Evolutionary conservation across 2,888 invertebrate species (phyloP), one percentile per base, ranked within the genome.

Genomic region (Polydrusus pterygomalis): DNA sequence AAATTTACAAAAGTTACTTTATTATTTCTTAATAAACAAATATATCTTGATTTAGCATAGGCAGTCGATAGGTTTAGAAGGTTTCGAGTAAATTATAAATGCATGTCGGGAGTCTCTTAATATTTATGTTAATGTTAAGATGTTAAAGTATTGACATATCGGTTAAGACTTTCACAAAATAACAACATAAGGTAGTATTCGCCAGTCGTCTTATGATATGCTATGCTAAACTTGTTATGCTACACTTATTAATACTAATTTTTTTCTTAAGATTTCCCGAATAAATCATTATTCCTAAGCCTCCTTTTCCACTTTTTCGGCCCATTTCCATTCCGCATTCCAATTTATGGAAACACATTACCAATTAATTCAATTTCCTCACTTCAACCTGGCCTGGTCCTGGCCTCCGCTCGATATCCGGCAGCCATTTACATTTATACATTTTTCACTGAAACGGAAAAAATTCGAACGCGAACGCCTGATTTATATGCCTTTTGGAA

Each of bases 291-390:
- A 40, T 54, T 38, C 25, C 30, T 45, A 54, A 40, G 25, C 17
- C 38, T 20, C 54, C 64, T 75, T 69, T 73, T 64, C 72, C 74
- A 75, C 56, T 79, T 78, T 69, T 78, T 70, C 74, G 38, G 62
- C 70, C 77, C 69, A 76, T 71, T 78, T 75, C 77, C 65, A 70
- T 58, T 63, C 60, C 68, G 67, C 73, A 69, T 77, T 75, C 64
- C 78, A 70, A 83, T 83, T 83, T 82, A 83, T 82, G 81, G 80
- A 73, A 81, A 82, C 81, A 80, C 82, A 83, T 82, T 83, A 82
- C 80, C 82, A 79, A 82, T 82, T 83, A 82, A 83, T 82, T 82
- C 81, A 82, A 83, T 84, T 83, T 82, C 78, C 80, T 75, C 76
- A 79, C 74, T 74, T 74, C 77, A 78, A 75, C 74, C 78, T 75